Percentiles rank a stretch among this genome's conserved stretches.
These are phyloP conservation scores for Bathynomus jamesi DNA, from an alignment of 1,140 invertebrate genomes.

Conservation along the genomic window DNA sequence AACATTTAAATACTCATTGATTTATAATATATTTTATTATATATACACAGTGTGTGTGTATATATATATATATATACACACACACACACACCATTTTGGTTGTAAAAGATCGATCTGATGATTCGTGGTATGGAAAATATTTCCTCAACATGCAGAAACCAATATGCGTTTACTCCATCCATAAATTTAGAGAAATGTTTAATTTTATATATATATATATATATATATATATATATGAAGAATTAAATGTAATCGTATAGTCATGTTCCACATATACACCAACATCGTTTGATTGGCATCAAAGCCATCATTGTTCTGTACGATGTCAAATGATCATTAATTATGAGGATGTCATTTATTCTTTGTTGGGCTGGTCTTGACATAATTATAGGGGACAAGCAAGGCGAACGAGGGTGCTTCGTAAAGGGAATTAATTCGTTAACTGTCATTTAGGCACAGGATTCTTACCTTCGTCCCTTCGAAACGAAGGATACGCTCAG, in stretches of 20 bases:
- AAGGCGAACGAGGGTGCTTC: background rate
- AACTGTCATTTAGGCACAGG: background rate
- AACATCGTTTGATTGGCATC: background rate
- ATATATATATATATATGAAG: conserved; percentile 1
- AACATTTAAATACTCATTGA: no score
- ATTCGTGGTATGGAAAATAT: no score
- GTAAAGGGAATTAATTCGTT: background rate
- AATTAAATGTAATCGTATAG: no score
- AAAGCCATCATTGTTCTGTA: background rate
- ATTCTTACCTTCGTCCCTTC: no score
- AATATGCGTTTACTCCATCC: background rate
- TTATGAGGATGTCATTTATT: background rate
- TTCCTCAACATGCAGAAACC: background rate
- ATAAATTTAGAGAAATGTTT: no score
- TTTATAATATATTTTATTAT: no score
- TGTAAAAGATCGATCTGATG: no score
- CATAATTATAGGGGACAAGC: background rate
- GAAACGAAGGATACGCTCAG: no score
- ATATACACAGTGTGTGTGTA: no score
- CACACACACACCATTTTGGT: background rate
- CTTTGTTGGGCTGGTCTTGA: background rate
- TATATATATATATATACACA: no score
- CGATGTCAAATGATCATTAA: background rate
- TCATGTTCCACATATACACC: no score
- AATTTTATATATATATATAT: conserved; percentile 1